These are phyloP conservation scores for Heteromormyrus szaboi DNA, from an alignment of 2,797 vertebrate genomes.

Conservation along the genomic window DNA sequence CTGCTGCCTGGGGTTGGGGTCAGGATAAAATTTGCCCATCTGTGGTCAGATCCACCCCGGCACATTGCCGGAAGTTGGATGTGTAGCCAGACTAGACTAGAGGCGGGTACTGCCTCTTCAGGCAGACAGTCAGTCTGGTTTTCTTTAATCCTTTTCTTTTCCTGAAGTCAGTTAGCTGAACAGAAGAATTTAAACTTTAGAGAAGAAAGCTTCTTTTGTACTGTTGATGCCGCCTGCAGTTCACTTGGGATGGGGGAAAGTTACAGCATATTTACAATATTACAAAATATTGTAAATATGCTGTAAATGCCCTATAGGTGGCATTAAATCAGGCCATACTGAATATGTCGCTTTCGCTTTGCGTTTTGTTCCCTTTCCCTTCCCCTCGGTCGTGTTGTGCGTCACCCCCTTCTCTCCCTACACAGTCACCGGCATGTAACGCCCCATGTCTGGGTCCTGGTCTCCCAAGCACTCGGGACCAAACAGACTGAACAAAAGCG, in stretches of 20 bases:
- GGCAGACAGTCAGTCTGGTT: neutral
- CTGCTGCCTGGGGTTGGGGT: neutral
- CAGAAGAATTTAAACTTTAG: neutral
- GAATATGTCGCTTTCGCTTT: neutral
- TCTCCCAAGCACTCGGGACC: neutral
- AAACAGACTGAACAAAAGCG: neutral
- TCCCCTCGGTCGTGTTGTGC: no score
- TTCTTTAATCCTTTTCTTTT: neutral
- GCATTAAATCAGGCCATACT: neutral
- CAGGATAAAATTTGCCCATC: neutral
- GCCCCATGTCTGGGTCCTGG: neutral
- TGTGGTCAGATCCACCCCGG: neutral
- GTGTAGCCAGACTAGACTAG: neutral
- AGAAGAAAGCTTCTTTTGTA: neutral
- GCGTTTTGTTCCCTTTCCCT: neutral
- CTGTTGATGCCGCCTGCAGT: neutral
- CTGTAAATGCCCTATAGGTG: neutral
- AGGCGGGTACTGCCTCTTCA: neutral
- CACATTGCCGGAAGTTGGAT: neutral
- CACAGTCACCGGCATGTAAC: neutral
- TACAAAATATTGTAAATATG: neutral
- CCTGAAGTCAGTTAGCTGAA: neutral
- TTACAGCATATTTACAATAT: neutral
- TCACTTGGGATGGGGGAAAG: neutral
- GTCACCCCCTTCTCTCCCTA: neutral